Evolutionary conservation across 2,113 vertebrate species (phyloP).

Genomic region (Silurus glanis): DNA sequence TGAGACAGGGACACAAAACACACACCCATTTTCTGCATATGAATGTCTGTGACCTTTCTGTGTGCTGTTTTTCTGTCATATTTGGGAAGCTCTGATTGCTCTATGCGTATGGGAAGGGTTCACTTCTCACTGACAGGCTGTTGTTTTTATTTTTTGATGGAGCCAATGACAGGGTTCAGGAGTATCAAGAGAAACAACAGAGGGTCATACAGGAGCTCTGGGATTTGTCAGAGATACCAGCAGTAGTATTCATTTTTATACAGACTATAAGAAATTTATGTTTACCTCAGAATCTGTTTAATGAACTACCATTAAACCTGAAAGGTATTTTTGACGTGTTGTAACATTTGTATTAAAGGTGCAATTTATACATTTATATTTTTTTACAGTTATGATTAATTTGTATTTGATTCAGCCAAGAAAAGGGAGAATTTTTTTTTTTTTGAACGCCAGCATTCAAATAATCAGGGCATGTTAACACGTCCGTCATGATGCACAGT

Average conservation of each 20-base stretch:
- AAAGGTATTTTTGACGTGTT: not conserved
- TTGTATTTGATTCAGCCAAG: not conserved
- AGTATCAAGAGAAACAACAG: not conserved
- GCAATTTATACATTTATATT: not conserved
- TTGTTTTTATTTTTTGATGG: constrained; percentile 1
- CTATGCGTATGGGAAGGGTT: not conserved
- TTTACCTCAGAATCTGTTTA: not conserved
- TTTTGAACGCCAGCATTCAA: not conserved
- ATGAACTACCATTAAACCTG: not conserved
- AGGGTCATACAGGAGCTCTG: not conserved
- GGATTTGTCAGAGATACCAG: not conserved
- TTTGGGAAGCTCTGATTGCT: not conserved
- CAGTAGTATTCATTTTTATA: not conserved
- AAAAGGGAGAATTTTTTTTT: not conserved
- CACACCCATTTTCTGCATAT: not conserved
- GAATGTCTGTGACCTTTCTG: constrained; percentile 6
- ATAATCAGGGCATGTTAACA: not conserved
- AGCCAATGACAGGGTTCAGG: constrained; percentile 27
- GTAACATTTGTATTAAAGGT: not conserved
- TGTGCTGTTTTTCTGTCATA: not conserved
- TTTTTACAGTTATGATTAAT: not conserved
- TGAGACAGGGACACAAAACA: not conserved
- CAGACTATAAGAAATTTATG: not conserved
- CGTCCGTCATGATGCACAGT: not conserved
- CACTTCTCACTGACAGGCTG: constrained; percentile 9